Base-by-base conservation (phyloP, 2,888 invertebrate species). In the Noctua pronuba region DNA sequence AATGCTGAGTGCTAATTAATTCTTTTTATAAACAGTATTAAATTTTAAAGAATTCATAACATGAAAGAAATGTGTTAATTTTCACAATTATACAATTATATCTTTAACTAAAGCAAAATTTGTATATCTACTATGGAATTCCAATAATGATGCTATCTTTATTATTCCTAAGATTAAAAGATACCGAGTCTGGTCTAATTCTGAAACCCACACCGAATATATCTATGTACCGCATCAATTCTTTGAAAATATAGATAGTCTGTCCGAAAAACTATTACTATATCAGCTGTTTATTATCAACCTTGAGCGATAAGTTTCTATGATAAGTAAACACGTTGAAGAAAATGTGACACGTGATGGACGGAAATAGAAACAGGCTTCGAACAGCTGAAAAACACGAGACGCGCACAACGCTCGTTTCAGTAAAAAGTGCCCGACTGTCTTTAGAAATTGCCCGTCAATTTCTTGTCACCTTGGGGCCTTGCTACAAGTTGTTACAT, bases 241-340 rank as follows among this genome's bases (percentile, higher is more conserved):
- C 79, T 75, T 71, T 44, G 70, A 68, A 83, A 75, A 73, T 71
- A 68, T n/a, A 35, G 6, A 72, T 65, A 24, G 49, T n/a, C 21
- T 4, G 41, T 16, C 44, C 49, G 18, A 82, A 83, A 71, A 66
- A 68, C 73, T 82, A 41, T 71, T 41, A 67, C 49, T 73, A 10
- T 79, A 73, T 74, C 71, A 74, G 35, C 38, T 75, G 44, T 80
- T 67, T 72, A 38, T 64, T 49, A 72, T 74, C 62, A 67, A 35
- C 77, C 73, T 83, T 72, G 75, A 60, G 11, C 35, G 76, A 80
- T 76, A 73, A 75, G 31, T 66, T 65, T 64, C 24, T 41, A 72
- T 65, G 83, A 83, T 80, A 80, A 74, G 46, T 52, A 46, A 73
- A 80, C 83, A 74, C 72, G 74, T 80, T 77, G 31, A n/a, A 13